A percentile compares a stretch with the other conserved stretches of the same genome.
These are phyloP conservation scores for Drusus annulatus DNA, from an alignment of 1,140 invertebrate species.

Conservation along the genomic window DNA sequence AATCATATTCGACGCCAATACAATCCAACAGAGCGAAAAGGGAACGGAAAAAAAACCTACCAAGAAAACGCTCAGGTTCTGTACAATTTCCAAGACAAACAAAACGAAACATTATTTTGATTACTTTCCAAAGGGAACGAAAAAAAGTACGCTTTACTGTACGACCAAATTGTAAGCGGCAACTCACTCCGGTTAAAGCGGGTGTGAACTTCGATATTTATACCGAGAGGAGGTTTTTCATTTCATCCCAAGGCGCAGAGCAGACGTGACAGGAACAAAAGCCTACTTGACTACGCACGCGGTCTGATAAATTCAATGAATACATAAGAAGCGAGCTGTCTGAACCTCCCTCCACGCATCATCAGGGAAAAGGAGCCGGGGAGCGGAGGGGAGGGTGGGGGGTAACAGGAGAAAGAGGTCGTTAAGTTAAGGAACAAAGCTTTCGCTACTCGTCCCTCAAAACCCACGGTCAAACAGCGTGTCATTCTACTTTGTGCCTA, in stretches of 20 bases:
- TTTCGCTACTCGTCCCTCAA: background rate
- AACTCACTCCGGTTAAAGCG: background rate
- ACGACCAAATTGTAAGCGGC: slow-evolving; percentile 9
- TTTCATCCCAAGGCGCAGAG: slow-evolving; percentile 38
- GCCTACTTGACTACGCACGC: slow-evolving; percentile 14
- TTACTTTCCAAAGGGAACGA: background rate
- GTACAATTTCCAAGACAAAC: no score
- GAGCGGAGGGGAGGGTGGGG: background rate
- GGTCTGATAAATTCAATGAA: slow-evolving; percentile 54
- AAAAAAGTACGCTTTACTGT: background rate
- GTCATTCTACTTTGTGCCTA: slow-evolving; percentile 1
- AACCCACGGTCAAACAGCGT: background rate
- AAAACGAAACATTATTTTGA: no score
- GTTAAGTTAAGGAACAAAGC: slow-evolving; percentile 1
- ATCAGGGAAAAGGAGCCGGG: background rate
- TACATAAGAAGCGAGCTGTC: slow-evolving; percentile 49
- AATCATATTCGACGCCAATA: no score
- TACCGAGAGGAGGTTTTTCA: slow-evolving; percentile 23
- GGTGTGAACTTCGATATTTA: slow-evolving; percentile 20
- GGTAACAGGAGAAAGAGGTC: background rate
- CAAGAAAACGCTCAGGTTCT: background rate
- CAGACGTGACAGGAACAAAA: slow-evolving; percentile 43
- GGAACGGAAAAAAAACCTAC: no score
- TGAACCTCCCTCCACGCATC: background rate
- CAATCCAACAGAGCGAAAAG: no score